phyloP scores from a whole-genome alignment of 2,888 invertebrate species.

The Sphaerophoria taeniata region DNA sequence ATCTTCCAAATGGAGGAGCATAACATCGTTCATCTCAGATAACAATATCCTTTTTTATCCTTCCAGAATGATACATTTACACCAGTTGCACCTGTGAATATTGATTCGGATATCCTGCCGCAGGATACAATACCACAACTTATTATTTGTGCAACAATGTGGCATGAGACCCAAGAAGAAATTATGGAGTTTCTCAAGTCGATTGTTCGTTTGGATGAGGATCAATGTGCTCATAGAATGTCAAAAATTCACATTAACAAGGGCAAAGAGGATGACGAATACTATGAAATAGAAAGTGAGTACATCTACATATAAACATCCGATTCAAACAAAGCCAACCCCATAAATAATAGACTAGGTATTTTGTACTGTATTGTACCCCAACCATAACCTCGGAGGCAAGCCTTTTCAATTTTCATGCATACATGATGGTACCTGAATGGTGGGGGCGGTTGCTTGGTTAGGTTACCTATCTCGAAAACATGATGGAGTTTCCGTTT shows the following conservation, averaged over 20 bases:
- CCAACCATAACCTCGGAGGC: not conserved
- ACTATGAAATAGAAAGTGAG: conserved; percentile 95
- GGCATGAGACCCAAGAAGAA: conserved; percentile 96
- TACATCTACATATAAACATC: too few relatives aligned
- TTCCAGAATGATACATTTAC: conserved; percentile 63
- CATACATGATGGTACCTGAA: not conserved
- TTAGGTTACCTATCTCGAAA: not conserved
- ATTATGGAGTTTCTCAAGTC: conserved; percentile 96
- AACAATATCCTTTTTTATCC: too few relatives aligned
- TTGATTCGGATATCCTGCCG: conserved; percentile 77
- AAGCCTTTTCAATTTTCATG: not conserved
- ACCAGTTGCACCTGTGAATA: conserved; percentile 66
- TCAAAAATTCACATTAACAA: conserved; percentile 89
- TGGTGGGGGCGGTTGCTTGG: not conserved
- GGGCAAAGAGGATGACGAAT: conserved; percentile 88
- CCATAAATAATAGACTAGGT: not conserved
- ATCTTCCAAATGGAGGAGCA: too few relatives aligned
- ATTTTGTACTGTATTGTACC: not conserved
- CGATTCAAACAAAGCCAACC: not conserved
- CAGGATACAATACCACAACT: conserved; percentile 82
- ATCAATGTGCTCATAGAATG: conserved; percentile 93
- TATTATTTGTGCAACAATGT: conserved; percentile 93
- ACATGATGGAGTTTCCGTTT: conserved; percentile 14
- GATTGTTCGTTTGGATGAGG: conserved; percentile 93
- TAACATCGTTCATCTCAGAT: too few relatives aligned